A percentile compares a stretch with the other conserved stretches of the same genome.
These are phyloP conservation scores for Ericerus pela DNA, from an alignment of 1,140 invertebrate species.

Conservation along the genomic window DNA sequence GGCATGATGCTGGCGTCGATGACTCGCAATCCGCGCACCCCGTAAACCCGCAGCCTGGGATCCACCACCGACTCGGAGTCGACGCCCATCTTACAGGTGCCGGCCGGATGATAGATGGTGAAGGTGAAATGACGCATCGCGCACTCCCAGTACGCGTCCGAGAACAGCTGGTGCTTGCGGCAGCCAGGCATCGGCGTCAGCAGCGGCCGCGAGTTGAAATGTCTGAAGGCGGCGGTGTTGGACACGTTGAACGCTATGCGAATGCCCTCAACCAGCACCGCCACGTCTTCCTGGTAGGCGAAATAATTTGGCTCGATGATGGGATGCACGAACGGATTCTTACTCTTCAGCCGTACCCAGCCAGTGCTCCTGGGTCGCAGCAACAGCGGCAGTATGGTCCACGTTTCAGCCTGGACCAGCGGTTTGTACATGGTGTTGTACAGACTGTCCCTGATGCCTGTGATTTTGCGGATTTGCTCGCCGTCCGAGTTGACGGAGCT, in stretches of 20 bases:
- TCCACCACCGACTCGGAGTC: slow-evolving; percentile 62
- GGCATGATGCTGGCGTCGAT: slow-evolving; percentile 69
- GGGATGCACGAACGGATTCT: slow-evolving; percentile 64
- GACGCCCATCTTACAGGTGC: slow-evolving; percentile 78
- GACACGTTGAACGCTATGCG: slow-evolving; percentile 64
- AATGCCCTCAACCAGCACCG: slow-evolving; percentile 61
- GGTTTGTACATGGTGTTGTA: slow-evolving; percentile 76
- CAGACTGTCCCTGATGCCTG: slow-evolving; percentile 58
- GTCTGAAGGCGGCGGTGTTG: slow-evolving; percentile 59
- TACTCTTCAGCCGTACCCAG: slow-evolving; percentile 56
- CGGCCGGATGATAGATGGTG: slow-evolving; percentile 70
- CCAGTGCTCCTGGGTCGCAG: slow-evolving; percentile 70
- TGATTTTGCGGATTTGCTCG: slow-evolving; percentile 55
- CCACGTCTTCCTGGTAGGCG: slow-evolving; percentile 58
- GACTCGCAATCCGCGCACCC: slow-evolving; percentile 52
- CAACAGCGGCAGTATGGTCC: slow-evolving; percentile 64
- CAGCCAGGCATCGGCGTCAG: slow-evolving; percentile 68
- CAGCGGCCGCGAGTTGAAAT: slow-evolving; percentile 59
- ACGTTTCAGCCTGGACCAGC: slow-evolving; percentile 56
- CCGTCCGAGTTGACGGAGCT: slow-evolving; percentile 66
- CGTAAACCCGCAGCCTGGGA: slow-evolving; percentile 53
- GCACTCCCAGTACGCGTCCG: slow-evolving; percentile 77
- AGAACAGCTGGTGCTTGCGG: slow-evolving; percentile 46
- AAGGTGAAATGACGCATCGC: slow-evolving; percentile 63
- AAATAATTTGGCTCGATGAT: slow-evolving; percentile 87